Evolutionary conservation across 2,797 vertebrate genomes (phyloP), one percentile per base, ranked within the genome.

Genomic region (Sebastes hopkinsi): DNA sequence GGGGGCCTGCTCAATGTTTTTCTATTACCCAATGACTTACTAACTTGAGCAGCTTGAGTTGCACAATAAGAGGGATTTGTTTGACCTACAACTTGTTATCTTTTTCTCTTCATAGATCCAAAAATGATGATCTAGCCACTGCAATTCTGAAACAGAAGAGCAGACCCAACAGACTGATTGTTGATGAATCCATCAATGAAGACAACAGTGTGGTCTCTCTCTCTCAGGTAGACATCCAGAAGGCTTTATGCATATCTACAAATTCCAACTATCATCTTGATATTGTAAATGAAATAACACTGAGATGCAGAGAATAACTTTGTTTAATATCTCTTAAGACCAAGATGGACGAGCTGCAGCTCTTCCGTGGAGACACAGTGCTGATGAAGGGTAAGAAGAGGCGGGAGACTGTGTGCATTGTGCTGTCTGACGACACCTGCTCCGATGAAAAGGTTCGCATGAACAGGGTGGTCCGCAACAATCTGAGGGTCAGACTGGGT

Each of bases 381-480:
- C 93, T 99, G 87, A 96, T 99, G 78, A 99, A 99, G 92, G 99
- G 99, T 62, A 99, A 99, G 95, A 99, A 99, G 93, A 97, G 98
- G 83, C 92, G 98, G 79, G 99, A 99, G 95, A 98, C 98, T 0
- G 99, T 99, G 61, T 99, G 98, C 86, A 99, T 99, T 38, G 99
- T 99, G 29, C 96, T 99, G 71, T 99, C 98, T 29, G 99, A 99
- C 76, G 99, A 99, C 86, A 97, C 97, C 81, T 99, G 99, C 86
- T 99, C 99, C 2, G 99, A 99, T 83, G 99, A 99, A 93, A 99
- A 99, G 91, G 98, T 99, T 88, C 97, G 98, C 89, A 99, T 99
- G 99, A 99, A 99, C 88, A 97, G 98, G 90, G 99, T 99, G 85
- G 98, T 99, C 85, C 98, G 98, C 82, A 99, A 99, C 95, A 99